Base-by-base conservation (phyloP, 2,888 invertebrate species). In the Acleris cristana region DNA sequence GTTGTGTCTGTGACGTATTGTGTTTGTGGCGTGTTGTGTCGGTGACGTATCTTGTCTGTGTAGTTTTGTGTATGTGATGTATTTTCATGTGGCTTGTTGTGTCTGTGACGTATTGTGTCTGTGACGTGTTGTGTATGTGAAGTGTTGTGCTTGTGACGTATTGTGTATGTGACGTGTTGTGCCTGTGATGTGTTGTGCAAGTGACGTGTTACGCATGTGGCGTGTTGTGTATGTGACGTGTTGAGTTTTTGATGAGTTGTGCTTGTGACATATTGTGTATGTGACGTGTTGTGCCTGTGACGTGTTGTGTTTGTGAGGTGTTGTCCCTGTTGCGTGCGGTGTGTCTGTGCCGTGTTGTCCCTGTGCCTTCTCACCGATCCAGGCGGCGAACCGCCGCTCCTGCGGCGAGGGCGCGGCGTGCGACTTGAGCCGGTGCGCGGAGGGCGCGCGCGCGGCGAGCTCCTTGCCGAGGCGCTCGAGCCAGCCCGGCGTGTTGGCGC, bases 311-410 rank as follows among this genome's bases (percentile, higher is more conserved):
- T 3, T 3, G 19, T 8, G 30, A 30, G 8, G 8, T 2, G 30
- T 30, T 7, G 30, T 7, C 0, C 8, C 7, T 1, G 1, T 7
- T 7, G 8, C 1, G 30, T 2, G 34, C 2, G 10, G 10, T 34
- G 34, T 34, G 34, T n/a, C 48, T 40, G 4, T 12, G 12, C 3
- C 12, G 48, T 48, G 48, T 6, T 6, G 48, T 34, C 2, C 26
- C n/a, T 54, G 18, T 18, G 23, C 2, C 14, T 0, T 65, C 78
- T 73, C 8, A 92, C 98, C 99, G 71, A 99, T 99, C 99, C 99
- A 99, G 0, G 99, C 96, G 6, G 99, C 99, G 90, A 99, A 99
- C 65, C 99, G 93, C 56, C 99, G 89, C 88, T 99, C 99, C 1
- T 96, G 95, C 55, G 96, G 96, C 54, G 98, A 97, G 78, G 98